Base-by-base conservation (phyloP, 2,888 invertebrate species). In the Trachelus stipa region DNA sequence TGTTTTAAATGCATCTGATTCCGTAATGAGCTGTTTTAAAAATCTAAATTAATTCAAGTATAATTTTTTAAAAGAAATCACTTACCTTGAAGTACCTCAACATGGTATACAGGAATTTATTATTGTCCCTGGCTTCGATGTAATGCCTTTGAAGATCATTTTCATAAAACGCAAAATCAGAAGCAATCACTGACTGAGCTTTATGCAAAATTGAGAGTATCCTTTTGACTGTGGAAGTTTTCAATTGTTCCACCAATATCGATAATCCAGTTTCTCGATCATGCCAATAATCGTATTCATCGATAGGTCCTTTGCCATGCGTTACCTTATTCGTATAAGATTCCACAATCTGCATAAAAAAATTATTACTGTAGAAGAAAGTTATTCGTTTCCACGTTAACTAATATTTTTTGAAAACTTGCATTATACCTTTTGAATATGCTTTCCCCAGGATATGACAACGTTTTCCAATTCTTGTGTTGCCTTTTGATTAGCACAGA, bases 251-350 rank as follows among this genome's bases (percentile, higher is more conserved):
- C 34, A 96, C 94, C 1, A 97, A 92, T 35, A 95, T 93, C 78
- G 97, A 96, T 34, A 97, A 92, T 77, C 95, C 95, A 0, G 95
- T 94, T 88, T 97, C 96, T 81, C 96, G 93, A 86, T 96, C 95
- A 76, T 96, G 94, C 98, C 98, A 98, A 86, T 96, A 96, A 80
- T 95, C 95, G 87, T 96, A 96, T 89, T 98, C 98, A 0, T 96
- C 95, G 77, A 98, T 93, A 0, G 98, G 97, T 0, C 96, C 96
- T 79, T 95, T 94, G 0, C 96, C 96, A 73, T 94, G 93, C 0
- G 95, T 93, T 79, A 93, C 91, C 93, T 90, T 90, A 6, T 73
- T 85, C 31, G 79, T 78, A 69, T 86, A 89, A 6, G 83, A 81
- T 9, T 89, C 87, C 30, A 91, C 34, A 6, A 90, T 80, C 88